These are phyloP conservation scores for Sphenodon punctatus DNA, from an alignment of 2,797 vertebrate species.

Conservation along the genomic window DNA sequence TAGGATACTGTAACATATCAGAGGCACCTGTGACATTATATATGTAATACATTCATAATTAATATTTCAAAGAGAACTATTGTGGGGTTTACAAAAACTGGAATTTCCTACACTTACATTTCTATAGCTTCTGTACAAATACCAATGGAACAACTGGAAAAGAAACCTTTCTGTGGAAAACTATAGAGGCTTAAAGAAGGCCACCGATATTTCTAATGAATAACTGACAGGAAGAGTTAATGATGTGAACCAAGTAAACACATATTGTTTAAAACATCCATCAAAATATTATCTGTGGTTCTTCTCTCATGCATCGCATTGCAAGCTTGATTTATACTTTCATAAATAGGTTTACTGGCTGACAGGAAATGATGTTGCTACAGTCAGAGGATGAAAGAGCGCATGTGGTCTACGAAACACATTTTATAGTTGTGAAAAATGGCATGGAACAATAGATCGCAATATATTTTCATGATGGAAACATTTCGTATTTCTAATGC, in stretches of 20 bases:
- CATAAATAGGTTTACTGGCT: background rate
- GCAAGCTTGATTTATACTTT: background rate
- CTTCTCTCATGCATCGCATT: background rate
- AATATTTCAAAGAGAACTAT: background rate
- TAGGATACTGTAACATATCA: constrained; percentile 6
- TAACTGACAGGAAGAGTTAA: background rate
- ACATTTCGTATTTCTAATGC: background rate
- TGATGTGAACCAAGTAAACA: constrained; percentile 1
- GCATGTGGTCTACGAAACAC: background rate
- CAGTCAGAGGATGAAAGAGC: constrained; percentile 15
- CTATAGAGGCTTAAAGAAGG: background rate
- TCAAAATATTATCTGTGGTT: background rate
- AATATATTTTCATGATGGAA: background rate
- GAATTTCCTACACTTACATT: constrained; percentile 5
- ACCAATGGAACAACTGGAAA: rapidly evolving
- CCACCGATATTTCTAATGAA: constrained; percentile 16
- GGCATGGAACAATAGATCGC: background rate
- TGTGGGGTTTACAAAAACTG: background rate
- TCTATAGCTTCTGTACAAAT: rapidly evolving
- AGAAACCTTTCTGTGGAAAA: background rate
- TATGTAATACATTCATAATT: background rate
- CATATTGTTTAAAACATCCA: background rate
- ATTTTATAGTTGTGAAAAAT: background rate
- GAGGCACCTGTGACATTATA: background rate
- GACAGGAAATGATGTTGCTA: background rate